Evolutionary conservation across 2,113 vertebrate genomes (phyloP).

Genomic region (Mobula birostris): DNA sequence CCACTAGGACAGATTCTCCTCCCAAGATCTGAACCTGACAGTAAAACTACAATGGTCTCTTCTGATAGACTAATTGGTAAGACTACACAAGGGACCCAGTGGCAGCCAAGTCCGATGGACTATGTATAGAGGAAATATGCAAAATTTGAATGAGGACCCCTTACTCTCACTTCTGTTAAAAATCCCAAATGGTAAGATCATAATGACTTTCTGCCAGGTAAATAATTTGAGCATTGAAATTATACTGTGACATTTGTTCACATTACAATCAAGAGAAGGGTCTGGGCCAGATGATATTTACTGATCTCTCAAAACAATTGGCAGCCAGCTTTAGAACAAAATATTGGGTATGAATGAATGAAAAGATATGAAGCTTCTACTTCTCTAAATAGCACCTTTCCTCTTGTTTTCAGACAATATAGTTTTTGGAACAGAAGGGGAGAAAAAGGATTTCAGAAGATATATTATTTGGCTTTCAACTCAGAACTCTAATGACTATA

Average conservation of each 20-base stretch:
- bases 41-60: not conserved
- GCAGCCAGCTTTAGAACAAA: not conserved
- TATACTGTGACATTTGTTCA: not conserved
- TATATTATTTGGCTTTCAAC: not conserved
- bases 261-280: not conserved
- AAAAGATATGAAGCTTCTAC: not conserved
- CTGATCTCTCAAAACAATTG: not conserved
- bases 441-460: not conserved
- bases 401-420: not conserved
- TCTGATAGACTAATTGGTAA: not conserved
- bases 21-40: not conserved
- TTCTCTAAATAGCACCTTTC: not conserved
- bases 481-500: not conserved
- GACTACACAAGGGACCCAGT: not conserved
- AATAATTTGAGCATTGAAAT: not conserved
- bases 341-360: not conserved
- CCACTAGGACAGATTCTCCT: not conserved
- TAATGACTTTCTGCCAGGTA: not conserved
- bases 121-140: not conserved
- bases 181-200: not conserved
- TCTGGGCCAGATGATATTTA: not conserved
- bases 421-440: not conserved
- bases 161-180: not conserved
- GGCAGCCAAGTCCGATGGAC: not conserved
- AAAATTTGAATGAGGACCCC: not conserved